Base-by-base conservation (phyloP, 2,113 vertebrate species). In the Suricata suricatta region DNA sequence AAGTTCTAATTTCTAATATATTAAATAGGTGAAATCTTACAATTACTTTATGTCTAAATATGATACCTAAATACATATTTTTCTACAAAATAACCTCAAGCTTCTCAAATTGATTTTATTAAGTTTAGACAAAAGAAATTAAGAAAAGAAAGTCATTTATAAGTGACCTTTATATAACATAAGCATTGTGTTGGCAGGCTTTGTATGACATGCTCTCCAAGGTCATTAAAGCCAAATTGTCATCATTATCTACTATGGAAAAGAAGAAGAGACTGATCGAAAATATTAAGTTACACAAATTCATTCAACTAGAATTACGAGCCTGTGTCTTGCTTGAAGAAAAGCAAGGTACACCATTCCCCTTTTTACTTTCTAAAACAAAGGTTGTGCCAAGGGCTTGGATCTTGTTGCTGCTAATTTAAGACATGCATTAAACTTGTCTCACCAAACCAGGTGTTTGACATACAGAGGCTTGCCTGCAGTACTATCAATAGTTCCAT, bases 91-190 rank as follows among this genome's bases (percentile, higher is more conserved):
- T 89, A 98, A 97, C 31, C 38, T 72, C 52, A 64, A 86, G 13
- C 15, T 68, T 77, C 13, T 60, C 54, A 97, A 90, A 96, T 38
- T 97, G 63, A 72, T 97, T 98, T 98, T 96, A 96, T 77, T 27
- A 72, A 96, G 7, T 84, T 60, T 54, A 50, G 89, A 80, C 92
- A 68, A 97, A 96, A 97, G 96, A 35, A 44, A 50, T 83, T 38
- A 72, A 81, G 79, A 74, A 86, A 90, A 98, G 35, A 87, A 94
- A 47, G 66, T 66, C 76, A 88, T 95, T 57, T 86, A 87, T 96
- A 97, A 98, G 54, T 79, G 74, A 96, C 19, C 92, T 98, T 95
- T 95, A 98, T 95, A 98, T 97, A 98, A 96, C 86, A 93, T 87
- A 81, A 96, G 81, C 33, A 82, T 72, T 89, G 47, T 66, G 66